A percentile compares a stretch with the other conserved stretches of the same genome.
These are phyloP conservation scores for Tachycineta bicolor DNA, from an alignment of 2,113 vertebrate species.

Conservation along the genomic window DNA sequence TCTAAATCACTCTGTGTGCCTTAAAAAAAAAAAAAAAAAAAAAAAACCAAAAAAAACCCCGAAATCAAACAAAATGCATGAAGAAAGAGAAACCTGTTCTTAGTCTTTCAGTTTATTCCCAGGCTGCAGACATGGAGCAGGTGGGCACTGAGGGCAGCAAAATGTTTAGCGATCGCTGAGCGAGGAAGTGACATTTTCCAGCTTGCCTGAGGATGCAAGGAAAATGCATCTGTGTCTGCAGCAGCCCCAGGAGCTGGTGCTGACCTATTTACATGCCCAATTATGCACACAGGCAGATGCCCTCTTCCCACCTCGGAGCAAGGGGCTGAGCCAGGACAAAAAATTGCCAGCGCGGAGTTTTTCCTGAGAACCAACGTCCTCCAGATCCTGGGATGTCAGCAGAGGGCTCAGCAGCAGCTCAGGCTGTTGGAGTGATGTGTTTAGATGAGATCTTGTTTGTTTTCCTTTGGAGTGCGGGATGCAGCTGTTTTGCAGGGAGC, in stretches of 20 bases:
- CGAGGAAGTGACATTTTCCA: slow-evolving; percentile 30
- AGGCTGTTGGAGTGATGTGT: neutral
- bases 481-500: neutral
- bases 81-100: neutral
- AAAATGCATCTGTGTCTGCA: neutral
- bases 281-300: neutral
- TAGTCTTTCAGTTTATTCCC: neutral
- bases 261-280: slow-evolving; percentile 24
- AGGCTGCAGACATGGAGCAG: neutral
- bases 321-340: neutral
- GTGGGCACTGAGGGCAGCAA: slow-evolving; percentile 16
- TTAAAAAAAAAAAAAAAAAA: neutral
- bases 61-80: neutral
- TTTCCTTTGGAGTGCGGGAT: slow-evolving; percentile 19
- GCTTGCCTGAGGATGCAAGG: slow-evolving; percentile 34
- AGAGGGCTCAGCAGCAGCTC: neutral
- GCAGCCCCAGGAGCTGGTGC: neutral
- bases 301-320: neutral
- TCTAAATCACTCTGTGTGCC: neutral
- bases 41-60: neutral
- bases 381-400: neutral
- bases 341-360: neutral
- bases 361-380: neutral
- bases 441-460: slow-evolving; percentile 22
- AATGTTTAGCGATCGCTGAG: neutral